A percentile compares a stretch with the other conserved stretches of the same genome.
Evolutionary conservation across 2,113 vertebrate genomes (phyloP).

Genomic region (Pavo muticus): DNA sequence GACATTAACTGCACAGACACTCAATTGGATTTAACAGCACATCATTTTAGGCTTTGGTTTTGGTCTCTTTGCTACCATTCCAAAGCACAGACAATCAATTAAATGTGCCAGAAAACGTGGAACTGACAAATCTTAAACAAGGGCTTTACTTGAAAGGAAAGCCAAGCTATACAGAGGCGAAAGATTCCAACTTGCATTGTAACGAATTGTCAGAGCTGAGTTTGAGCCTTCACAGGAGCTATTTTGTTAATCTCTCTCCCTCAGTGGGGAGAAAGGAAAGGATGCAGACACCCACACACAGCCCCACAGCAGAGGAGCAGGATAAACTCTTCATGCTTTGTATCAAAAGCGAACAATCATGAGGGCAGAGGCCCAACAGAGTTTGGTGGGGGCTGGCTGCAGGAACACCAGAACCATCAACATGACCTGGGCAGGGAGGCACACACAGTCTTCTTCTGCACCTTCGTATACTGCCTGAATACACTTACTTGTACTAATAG

Average conservation of each 20-base stretch:
- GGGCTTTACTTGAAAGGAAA: neutral
- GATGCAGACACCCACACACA: neutral
- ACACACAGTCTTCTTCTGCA: neutral
- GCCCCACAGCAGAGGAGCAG: rapidly evolving
- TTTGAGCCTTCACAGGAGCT: neutral
- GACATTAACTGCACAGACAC: neutral
- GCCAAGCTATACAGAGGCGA: neutral
- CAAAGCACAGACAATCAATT: neutral
- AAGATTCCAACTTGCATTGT: neutral
- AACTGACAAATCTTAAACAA: neutral
- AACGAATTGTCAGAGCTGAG: neutral
- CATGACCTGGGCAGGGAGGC: too few relatives aligned
- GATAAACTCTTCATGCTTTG: neutral
- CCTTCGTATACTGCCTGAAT: neutral
- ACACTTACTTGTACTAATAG: neutral
- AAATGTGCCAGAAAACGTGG: neutral
- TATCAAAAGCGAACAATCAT: neutral
- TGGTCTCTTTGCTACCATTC: neutral
- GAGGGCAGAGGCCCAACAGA: rapidly evolving
- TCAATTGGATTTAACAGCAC: neutral
- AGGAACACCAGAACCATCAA: neutral
- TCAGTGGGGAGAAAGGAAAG: neutral
- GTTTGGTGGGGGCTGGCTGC: neutral
- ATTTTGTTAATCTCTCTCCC: neutral
- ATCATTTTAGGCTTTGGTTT: neutral